Conservation (phyloP, 2,113 vertebrate species). For the Rhineura floridana region DNA sequence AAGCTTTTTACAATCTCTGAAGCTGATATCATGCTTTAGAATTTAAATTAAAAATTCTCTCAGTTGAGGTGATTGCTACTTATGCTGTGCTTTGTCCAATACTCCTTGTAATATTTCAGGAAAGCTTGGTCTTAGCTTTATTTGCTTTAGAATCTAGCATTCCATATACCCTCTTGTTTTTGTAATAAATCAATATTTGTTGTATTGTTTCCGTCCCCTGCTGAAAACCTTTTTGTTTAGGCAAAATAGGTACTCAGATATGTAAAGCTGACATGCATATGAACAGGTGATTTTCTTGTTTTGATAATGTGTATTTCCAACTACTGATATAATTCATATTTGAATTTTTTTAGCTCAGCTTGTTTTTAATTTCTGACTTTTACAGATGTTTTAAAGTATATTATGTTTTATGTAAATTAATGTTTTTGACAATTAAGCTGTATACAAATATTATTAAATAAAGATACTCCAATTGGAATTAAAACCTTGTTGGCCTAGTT, state of each 20-base stretch:
- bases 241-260: too few species aligned
- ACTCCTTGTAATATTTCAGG: background rate
- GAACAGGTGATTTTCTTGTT: too few species aligned
- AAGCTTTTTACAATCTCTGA: background rate
- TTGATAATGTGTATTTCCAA: too few species aligned
- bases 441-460: background rate
- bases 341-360: background rate
- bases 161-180: background rate
- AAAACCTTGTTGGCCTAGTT: background rate
- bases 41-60: background rate
- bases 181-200: too few species aligned
- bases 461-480: background rate
- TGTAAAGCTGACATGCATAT: too few species aligned
- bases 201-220: too few species aligned
- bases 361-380: background rate
- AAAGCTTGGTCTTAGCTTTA: accelerated
- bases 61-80: background rate
- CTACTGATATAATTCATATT: too few species aligned
- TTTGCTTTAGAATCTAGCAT: background rate
- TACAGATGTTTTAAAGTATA: background rate
- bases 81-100: background rate
- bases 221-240: too few species aligned
- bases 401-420: too few species aligned
- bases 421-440: too few species aligned
- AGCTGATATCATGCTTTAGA: background rate